Conservation (phyloP, 2,888 invertebrate species). For the Cephus rjabovi region DNA sequence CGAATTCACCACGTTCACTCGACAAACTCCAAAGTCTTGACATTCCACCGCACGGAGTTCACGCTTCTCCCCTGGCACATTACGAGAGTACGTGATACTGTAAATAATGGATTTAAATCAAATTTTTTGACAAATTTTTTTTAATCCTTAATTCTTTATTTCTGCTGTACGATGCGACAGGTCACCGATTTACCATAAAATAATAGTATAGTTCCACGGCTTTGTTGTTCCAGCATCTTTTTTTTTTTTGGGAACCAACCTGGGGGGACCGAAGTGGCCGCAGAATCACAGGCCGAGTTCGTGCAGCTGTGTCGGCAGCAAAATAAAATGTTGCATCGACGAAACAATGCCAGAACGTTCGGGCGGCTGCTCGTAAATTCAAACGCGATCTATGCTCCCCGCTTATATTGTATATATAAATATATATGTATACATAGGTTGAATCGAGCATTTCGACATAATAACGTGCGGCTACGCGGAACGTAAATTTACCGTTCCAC, state of each 20-base stretch:
- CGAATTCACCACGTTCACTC: not conserved
- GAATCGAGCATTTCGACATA: conserved; percentile 51
- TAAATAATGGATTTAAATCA: not conserved
- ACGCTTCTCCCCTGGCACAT: not conserved
- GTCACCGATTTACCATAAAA: not conserved
- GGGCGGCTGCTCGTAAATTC: conserved; percentile 38
- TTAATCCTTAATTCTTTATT: not conserved
- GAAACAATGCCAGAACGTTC: conserved; percentile 22
- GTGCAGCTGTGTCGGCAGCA: not conserved
- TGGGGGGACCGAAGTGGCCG: not conserved
- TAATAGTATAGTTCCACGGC: not conserved
- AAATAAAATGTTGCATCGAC: conserved; percentile 7
- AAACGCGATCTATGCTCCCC: conserved; percentile 39
- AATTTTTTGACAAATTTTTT: not conserved
- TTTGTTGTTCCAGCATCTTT: not conserved
- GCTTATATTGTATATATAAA: not conserved
- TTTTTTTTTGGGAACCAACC: not conserved
- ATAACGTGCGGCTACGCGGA: conserved; percentile 47
- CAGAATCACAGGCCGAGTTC: not conserved
- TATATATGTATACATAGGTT: conserved; percentile 10
- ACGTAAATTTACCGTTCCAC: conserved; percentile 45
- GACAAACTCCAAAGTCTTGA: not conserved
- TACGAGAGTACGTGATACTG: not conserved
- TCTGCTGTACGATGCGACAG: not conserved
- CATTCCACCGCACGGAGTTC: not conserved